Percentiles rank a stretch among this genome's conserved stretches.
phyloP scores from a whole-genome alignment of 2,797 vertebrate species.

The Spinus olivaceus region DNA sequence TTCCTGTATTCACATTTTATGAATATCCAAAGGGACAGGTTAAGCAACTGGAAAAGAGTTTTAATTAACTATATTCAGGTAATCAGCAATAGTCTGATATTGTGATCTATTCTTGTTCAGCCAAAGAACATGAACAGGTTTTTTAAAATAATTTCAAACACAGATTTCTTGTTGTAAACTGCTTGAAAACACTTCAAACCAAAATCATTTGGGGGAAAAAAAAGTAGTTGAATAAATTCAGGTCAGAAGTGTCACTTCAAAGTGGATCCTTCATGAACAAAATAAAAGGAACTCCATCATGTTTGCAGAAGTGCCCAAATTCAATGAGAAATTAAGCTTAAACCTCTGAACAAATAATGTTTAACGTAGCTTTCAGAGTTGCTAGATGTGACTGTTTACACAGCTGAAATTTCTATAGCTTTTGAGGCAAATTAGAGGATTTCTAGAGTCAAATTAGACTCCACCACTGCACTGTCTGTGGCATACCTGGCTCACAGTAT shows the following conservation, averaged over 20 bases:
- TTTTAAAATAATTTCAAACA: not conserved
- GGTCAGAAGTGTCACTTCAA: not conserved
- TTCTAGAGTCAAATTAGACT: not conserved
- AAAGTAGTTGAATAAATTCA: not conserved
- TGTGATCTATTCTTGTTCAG: fast-evolving
- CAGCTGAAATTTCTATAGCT: not conserved
- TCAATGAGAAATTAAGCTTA: not conserved
- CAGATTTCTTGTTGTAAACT: not conserved
- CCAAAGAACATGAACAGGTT: not conserved
- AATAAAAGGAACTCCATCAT: not conserved
- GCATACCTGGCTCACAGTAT: not conserved
- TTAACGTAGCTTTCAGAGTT: not conserved
- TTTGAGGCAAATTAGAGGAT: not conserved
- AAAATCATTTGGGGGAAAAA: not conserved
- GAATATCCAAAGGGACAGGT: not conserved
- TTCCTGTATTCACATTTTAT: not conserved
- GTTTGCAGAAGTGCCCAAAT: not conserved
- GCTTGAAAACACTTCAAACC: not conserved
- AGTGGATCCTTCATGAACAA: not conserved
- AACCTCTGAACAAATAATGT: not conserved
- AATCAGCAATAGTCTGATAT: not conserved
- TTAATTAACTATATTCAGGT: not conserved
- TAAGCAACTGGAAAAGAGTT: not conserved
- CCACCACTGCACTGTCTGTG: not conserved
- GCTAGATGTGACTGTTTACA: not conserved